Evolutionary conservation across 2,113 vertebrate genomes (phyloP).

Genomic region (Mionectes macconnelli): DNA sequence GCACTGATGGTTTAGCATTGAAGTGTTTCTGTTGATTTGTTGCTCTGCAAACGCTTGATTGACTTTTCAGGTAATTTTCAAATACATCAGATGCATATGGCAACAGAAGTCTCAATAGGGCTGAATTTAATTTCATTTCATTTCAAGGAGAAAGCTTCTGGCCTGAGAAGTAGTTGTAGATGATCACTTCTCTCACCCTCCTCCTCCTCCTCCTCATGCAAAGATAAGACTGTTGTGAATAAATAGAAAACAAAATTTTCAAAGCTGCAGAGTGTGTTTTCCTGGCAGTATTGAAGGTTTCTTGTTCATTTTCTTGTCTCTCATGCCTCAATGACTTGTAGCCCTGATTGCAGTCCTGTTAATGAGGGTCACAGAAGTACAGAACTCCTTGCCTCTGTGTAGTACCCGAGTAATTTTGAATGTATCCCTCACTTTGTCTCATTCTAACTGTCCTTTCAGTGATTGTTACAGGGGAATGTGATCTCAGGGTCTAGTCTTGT

Average conservation of each 20-base stretch:
- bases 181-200: not conserved
- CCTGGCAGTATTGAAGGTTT: not conserved
- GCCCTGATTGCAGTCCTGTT: not conserved
- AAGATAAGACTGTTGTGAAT: not conserved
- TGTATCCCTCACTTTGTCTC: not conserved
- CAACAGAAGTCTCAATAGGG: no score
- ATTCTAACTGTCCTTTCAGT: not conserved
- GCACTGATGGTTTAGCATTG: not conserved
- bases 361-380: rapidly evolving
- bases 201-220: not conserved
- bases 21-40: not conserved
- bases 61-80: no score
- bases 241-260: not conserved
- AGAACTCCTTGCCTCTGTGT: not conserved
- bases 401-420: not conserved
- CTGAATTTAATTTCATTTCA: no score
- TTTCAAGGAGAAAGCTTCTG: not conserved
- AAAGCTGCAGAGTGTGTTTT: not conserved
- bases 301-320: not conserved
- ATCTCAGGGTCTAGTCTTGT: not conserved
- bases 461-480: not conserved
- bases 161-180: not conserved
- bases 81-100: no score
- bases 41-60: not conserved
- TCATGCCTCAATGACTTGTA: not conserved